Conservation (phyloP, 1,140 invertebrate species). For the Conopomorpha cramerella region DNA sequence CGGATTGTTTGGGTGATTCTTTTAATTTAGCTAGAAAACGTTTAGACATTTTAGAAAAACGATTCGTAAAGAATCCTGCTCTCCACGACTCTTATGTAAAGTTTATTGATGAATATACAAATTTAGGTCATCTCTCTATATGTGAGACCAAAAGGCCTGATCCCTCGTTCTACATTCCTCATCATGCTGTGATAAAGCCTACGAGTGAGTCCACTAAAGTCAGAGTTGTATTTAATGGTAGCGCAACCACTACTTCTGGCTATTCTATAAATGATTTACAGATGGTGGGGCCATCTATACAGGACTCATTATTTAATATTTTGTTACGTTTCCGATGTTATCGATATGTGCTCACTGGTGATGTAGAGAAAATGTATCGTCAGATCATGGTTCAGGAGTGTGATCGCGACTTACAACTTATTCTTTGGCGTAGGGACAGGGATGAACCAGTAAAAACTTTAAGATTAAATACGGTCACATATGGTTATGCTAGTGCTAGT, state of each 20-base stretch:
- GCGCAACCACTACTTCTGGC: slow-evolving; percentile 7
- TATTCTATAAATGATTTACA: slow-evolving; percentile 12
- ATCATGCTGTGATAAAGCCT: slow-evolving; percentile 1
- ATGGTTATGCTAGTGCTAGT: slow-evolving; percentile 1
- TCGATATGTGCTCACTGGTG: background rate
- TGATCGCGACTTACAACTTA: background rate
- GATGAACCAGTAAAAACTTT: slow-evolving; percentile 1
- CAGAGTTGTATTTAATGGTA: slow-evolving; percentile 14
- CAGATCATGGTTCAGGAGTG: background rate
- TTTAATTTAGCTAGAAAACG: background rate
- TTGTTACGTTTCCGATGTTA: background rate
- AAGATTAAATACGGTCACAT: slow-evolving; percentile 1
- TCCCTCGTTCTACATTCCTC: slow-evolving; percentile 7
- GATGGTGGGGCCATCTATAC: slow-evolving; percentile 8
- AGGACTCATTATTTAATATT: background rate
- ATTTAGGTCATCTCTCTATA: background rate
- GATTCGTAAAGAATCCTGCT: background rate
- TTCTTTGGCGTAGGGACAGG: background rate
- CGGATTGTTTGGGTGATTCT: background rate
- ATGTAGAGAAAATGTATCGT: background rate
- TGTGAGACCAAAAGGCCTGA: slow-evolving; percentile 8
- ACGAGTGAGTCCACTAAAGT: slow-evolving; percentile 4
- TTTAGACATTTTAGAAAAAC: background rate
- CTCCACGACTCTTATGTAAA: background rate
- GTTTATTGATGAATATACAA: background rate